Percentiles rank a stretch among this genome's conserved stretches.
phyloP scores from a whole-genome alignment of 2,797 vertebrate genomes.

The Anguilla megastoma region DNA sequence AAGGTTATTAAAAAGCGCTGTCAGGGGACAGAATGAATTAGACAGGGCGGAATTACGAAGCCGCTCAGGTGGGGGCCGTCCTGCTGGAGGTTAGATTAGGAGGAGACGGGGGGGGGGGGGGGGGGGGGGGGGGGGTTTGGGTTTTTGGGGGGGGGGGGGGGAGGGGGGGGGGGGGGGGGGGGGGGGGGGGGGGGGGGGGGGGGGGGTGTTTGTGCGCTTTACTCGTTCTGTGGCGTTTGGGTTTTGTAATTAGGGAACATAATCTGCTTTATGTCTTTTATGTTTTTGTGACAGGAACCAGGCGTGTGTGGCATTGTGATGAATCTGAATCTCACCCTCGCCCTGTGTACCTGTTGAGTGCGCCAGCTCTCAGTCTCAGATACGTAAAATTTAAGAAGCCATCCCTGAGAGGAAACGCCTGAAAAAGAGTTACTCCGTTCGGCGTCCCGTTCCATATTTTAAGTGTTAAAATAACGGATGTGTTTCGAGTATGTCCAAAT shows the following conservation, averaged over 20 bases:
- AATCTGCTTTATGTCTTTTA: neutral
- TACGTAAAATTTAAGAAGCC: neutral
- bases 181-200: constrained; percentile 26
- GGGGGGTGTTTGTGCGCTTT: constrained; percentile 15
- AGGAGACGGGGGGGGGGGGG: constrained; percentile 13
- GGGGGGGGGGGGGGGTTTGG: constrained; percentile 26
- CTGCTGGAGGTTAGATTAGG: constrained; percentile 38
- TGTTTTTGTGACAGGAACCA: neutral
- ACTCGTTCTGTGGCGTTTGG: constrained; percentile 5
- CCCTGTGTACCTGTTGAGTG: neutral
- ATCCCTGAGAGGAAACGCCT: neutral
- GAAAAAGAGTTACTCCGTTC: neutral
- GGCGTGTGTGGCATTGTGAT: neutral
- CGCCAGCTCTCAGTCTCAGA: neutral
- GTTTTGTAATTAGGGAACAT: neutral
- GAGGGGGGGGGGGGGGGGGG: constrained; percentile 21
- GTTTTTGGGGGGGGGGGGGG: constrained; percentile 4
- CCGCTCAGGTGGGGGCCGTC: constrained; percentile 44
- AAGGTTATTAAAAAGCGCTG: constrained; percentile 60
- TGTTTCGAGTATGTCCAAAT: neutral
- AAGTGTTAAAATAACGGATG: neutral
- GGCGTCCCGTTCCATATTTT: neutral
- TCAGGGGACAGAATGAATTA: constrained; percentile 53
- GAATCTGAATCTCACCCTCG: neutral
- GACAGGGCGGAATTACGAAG: constrained; percentile 49